These are phyloP conservation scores for Homalodisca vitripennis DNA, from an alignment of 1,140 invertebrate genomes.

Conservation along the genomic window DNA sequence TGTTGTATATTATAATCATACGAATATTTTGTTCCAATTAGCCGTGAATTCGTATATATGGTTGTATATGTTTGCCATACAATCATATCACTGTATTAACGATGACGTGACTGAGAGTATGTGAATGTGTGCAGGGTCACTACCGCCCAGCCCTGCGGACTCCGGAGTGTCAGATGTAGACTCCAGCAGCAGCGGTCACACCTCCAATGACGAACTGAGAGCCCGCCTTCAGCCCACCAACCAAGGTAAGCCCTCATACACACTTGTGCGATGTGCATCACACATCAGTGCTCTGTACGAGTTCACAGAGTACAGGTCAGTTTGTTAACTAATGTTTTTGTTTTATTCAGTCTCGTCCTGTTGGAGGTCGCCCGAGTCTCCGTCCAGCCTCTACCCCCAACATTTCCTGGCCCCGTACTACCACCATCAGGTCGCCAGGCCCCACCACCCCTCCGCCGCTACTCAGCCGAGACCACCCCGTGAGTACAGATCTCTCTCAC, in stretches of 20 bases:
- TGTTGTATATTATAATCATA: too few species aligned
- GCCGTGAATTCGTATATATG: too few species aligned
- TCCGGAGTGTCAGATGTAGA: constrained; percentile 96
- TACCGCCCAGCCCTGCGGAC: constrained; percentile 95
- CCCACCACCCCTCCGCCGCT: neutral
- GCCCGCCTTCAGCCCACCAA: constrained; percentile 64
- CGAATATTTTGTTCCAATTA: too few species aligned
- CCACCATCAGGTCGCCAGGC: constrained; percentile 18
- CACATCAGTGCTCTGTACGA: neutral
- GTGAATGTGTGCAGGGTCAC: constrained; percentile 71
- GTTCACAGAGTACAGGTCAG: neutral
- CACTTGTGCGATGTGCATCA: neutral
- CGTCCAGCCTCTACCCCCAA: constrained; percentile 35
- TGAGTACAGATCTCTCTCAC: neutral
- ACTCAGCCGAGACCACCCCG: constrained; percentile 12
- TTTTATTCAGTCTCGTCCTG: constrained; percentile 35
- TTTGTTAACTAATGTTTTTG: neutral
- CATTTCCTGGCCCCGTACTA: constrained; percentile 41
- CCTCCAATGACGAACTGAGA: constrained; percentile 85
- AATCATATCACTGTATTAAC: too few species aligned
- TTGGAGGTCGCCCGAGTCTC: constrained; percentile 38
- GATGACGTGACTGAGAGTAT: too few species aligned
- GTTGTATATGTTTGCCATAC: too few species aligned
- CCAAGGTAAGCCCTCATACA: constrained; percentile 40
- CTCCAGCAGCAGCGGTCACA: constrained; percentile 86